Conservation (phyloP, 1,140 invertebrate genomes). For the Drosophila albomicans region DNA sequence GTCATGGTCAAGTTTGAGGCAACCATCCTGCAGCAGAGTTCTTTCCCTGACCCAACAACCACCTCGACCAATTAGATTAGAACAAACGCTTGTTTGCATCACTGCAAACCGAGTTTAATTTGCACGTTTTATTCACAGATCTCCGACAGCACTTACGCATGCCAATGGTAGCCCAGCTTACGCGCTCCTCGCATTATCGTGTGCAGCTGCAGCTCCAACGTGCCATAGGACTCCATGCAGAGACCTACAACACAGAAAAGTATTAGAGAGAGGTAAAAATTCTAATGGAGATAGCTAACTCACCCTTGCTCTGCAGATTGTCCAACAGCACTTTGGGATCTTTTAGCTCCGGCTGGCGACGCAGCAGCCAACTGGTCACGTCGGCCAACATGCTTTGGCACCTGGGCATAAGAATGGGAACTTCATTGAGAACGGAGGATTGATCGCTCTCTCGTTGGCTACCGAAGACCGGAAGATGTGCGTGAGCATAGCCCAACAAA, state of each 20-base stretch:
- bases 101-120: slow-evolving; percentile 3
- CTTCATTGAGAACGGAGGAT: slow-evolving; percentile 26
- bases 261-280: not conserved
- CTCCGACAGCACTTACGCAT: slow-evolving; percentile 42
- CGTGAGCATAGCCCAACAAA: slow-evolving; percentile 79
- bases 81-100: slow-evolving; percentile 59
- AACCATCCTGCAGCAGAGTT: slow-evolving; percentile 13
- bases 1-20: slow-evolving; percentile 77
- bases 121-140: slow-evolving; percentile 70
- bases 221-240: slow-evolving; percentile 70
- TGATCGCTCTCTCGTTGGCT: slow-evolving; percentile 27
- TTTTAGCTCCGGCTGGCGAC: slow-evolving; percentile 77
- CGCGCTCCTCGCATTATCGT: slow-evolving; percentile 62
- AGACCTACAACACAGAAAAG: slow-evolving; percentile 27
- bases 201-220: slow-evolving; percentile 59
- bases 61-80: slow-evolving; percentile 71
- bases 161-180: slow-evolving; percentile 70
- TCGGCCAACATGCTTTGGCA: slow-evolving; percentile 75
- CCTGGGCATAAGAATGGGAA: slow-evolving; percentile 74
- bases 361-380: slow-evolving; percentile 73
- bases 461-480: slow-evolving; percentile 79
- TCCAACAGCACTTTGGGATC: slow-evolving; percentile 78
- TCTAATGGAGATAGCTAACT: not conserved
- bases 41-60: not conserved
- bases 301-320: slow-evolving; percentile 74